A percentile compares a stretch with the other conserved stretches of the same genome.
These are phyloP conservation scores for Psix sp. DNA, from an alignment of 1,140 invertebrate species.

Conservation along the genomic window DNA sequence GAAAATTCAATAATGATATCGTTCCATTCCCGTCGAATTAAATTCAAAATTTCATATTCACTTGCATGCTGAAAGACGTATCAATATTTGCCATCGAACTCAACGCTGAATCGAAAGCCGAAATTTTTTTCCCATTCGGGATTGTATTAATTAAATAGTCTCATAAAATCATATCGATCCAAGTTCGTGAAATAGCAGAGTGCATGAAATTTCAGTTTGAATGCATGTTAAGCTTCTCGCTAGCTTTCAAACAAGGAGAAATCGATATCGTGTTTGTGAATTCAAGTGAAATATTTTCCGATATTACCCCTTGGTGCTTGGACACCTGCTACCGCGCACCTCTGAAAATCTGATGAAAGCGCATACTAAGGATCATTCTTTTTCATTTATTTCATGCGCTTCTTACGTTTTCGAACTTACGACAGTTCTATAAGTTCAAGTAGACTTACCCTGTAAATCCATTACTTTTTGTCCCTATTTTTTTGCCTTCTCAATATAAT, in stretches of 20 bases:
- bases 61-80: constrained; percentile 36
- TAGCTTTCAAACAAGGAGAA: constrained; percentile 61
- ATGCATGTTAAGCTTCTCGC: constrained; percentile 64
- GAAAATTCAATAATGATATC: constrained; percentile 12
- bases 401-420: too few species aligned
- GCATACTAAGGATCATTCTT: constrained; percentile 39
- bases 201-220: constrained; percentile 68
- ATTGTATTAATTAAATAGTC: constrained; percentile 70
- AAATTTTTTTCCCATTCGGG: constrained; percentile 61
- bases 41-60: constrained; percentile 48
- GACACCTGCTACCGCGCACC: constrained; percentile 59
- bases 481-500: too few species aligned
- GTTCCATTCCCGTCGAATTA: constrained; percentile 16
- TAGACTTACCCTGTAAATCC: too few species aligned
- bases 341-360: too few species aligned
- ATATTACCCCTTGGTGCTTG: constrained; percentile 70
- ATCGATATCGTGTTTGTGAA: constrained; percentile 68
- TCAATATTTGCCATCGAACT: constrained; percentile 45
- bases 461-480: too few species aligned
- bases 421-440: too few species aligned
- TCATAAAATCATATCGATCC: constrained; percentile 61
- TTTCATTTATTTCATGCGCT: constrained; percentile 33
- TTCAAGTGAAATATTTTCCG: constrained; percentile 72
- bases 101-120: constrained; percentile 32
- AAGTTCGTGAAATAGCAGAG: constrained; percentile 56